Base-by-base conservation (phyloP, 64 coral and sea anemone species). In the Actinia tenebrosa region DNA sequence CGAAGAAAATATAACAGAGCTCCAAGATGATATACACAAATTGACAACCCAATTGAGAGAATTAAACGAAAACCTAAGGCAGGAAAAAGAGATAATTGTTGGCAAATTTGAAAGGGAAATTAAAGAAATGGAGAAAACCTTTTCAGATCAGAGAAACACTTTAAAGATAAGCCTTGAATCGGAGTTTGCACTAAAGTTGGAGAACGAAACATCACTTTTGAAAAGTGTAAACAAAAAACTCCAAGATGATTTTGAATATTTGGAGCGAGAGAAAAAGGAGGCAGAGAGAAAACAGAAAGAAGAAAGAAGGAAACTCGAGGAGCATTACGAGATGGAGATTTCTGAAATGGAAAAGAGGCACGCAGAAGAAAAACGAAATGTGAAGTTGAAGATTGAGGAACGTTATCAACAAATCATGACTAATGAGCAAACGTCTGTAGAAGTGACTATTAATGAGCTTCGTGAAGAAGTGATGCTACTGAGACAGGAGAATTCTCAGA, bases 61-160 rank as follows among this genome's bases (percentile, higher is more conserved):
- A 75, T 56, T 95, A 46, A 99, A 99, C 79, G 97, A 95, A 77
- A 99, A 91, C 66, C 87, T 99, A 19, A 90, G 83, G 80, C 87
- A 93, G 16, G 97, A 99, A 64, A 99, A 99, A 42, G 97, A 99
- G 26, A 91, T 95, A 14, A 92, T 99, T 44, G 81, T 99, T 30
- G 88, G 79, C 1, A 94, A 90, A 88, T 99, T 99, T 56, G 97
- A 99, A 56, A 90, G 89, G 85, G 97, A 99, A 79, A 88, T 99
- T 15, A 92, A 88, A 87, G 94, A 98, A 75, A 98, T 98, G 95
- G 95, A 98, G 77, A 87, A 87, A 44, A 91, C 95, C 10, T 98
- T 98, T 52, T 77, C 89, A 58, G 95, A 98, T 30, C 95, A 98
- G 64, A 91, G 95, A n/a, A 83, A 60, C 20, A 91, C 95, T 13